Percentiles rank a stretch among this genome's conserved stretches.
phyloP scores from a whole-genome alignment of 2,113 vertebrate species.

The Myotis yumanensis region DNA sequence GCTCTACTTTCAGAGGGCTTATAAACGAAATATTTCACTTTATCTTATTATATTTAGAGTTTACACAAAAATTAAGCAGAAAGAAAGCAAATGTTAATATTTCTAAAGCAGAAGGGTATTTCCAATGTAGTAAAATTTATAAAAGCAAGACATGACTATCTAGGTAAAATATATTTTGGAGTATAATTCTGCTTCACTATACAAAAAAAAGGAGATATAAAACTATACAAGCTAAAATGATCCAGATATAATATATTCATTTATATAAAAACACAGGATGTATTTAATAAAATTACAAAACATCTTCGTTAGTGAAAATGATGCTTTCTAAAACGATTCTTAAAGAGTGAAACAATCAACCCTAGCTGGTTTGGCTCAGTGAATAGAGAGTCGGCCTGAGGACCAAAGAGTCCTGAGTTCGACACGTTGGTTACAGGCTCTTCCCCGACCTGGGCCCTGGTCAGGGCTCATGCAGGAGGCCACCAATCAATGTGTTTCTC shows the following conservation, averaged over 20 bases:
- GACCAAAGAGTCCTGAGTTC: no score
- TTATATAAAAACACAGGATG: constrained; percentile 24
- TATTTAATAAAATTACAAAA: constrained; percentile 50
- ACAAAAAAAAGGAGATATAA: constrained; percentile 26
- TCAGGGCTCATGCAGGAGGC: no score
- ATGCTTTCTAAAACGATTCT: constrained; percentile 27
- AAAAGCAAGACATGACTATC: constrained; percentile 45
- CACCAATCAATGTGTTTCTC: no score
- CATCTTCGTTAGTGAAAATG: background rate
- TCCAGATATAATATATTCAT: constrained; percentile 1
- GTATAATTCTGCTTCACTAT: constrained; percentile 65
- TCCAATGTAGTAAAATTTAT: constrained; percentile 56
- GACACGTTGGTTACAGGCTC: no score
- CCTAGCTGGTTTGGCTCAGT: no score
- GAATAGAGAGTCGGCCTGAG: no score
- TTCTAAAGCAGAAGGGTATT: constrained; percentile 71
- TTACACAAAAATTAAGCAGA: constrained; percentile 83
- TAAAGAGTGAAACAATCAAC: constrained; percentile 10
- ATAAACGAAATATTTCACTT: constrained; percentile 86
- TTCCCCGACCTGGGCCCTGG: no score
- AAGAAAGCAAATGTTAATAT: constrained; percentile 78
- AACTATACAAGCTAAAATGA: constrained; percentile 44
- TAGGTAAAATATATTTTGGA: constrained; percentile 67
- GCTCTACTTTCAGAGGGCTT: constrained; percentile 85
- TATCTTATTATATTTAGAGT: constrained; percentile 84